These are phyloP conservation scores for Cataglyphis cursor DNA, from an alignment of 2,888 invertebrate species.

Conservation along the genomic window DNA sequence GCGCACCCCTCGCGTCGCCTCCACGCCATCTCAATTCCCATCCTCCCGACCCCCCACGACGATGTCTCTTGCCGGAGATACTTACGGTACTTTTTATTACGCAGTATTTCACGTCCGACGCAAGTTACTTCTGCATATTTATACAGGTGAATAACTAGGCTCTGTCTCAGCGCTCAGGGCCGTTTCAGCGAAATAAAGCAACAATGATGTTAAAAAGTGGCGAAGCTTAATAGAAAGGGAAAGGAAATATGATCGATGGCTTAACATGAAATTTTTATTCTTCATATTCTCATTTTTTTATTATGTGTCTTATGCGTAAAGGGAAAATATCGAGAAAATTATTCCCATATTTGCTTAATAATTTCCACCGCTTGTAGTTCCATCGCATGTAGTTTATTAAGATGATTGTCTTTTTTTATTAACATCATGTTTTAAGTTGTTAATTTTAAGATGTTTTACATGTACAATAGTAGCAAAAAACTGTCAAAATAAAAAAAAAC, in stretches of 20 bases:
- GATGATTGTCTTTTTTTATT: background rate
- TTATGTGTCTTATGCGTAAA: background rate
- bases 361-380: too few species aligned
- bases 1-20: slow-evolving; percentile 60
- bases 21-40: slow-evolving; percentile 30
- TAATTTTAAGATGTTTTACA: background rate
- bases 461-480: too few species aligned
- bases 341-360: too few species aligned
- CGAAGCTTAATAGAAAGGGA: slow-evolving; percentile 65
- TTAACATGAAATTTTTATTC: slow-evolving; percentile 5
- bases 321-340: background rate
- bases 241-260: slow-evolving; percentile 43
- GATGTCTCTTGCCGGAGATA: slow-evolving; percentile 78
- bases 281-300: background rate
- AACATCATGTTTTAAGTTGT: background rate
- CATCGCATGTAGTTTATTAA: background rate
- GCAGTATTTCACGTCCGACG: slow-evolving; percentile 81
- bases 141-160: slow-evolving; percentile 80
- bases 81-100: slow-evolving; percentile 83
- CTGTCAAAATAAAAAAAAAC: too few species aligned
- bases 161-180: slow-evolving; percentile 59
- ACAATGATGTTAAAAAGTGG: slow-evolving; percentile 53
- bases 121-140: slow-evolving; percentile 82
- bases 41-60: slow-evolving; percentile 68
- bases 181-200: slow-evolving; percentile 46